Evolutionary conservation across 2,113 vertebrate species (phyloP).

Genomic region (Corythornis madagascariensis): DNA sequence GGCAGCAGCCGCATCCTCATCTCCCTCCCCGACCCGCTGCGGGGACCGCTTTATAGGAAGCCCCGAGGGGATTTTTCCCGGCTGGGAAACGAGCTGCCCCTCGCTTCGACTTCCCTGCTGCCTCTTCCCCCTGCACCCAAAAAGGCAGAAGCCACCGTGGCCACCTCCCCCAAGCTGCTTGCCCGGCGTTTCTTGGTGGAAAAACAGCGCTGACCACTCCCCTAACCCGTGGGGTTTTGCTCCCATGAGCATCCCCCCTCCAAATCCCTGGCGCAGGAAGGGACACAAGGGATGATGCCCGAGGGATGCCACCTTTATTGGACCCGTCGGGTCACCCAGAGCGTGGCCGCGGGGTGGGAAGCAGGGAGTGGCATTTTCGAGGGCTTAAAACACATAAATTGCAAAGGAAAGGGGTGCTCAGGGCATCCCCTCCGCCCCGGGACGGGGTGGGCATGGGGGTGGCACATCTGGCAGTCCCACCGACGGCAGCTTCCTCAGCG

Average conservation of each 20-base stretch:
- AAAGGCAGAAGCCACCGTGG: rapidly evolving
- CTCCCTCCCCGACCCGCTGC: rapidly evolving
- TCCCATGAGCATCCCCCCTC: neutral
- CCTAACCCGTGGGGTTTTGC: rapidly evolving
- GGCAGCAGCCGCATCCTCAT: neutral
- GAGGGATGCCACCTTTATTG: neutral
- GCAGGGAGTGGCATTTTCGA: neutral
- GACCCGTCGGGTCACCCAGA: neutral
- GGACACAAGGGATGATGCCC: rapidly evolving
- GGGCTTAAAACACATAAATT: neutral
- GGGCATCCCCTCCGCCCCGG: rapidly evolving
- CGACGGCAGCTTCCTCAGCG: neutral
- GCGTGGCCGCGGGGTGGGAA: rapidly evolving
- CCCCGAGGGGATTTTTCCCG: neutral
- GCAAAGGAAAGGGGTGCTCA: neutral
- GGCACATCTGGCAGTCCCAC: neutral
- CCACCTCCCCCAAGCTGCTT: rapidly evolving
- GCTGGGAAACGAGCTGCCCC: neutral
- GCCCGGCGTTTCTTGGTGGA: rapidly evolving
- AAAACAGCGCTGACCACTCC: rapidly evolving
- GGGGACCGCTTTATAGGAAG: neutral
- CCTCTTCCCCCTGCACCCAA: neutral
- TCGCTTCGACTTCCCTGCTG: neutral
- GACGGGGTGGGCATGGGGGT: neutral
- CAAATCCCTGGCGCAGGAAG: rapidly evolving